These are phyloP conservation scores for Pelvicachromis taeniatus DNA, from an alignment of 2,113 vertebrate genomes.

Conservation along the genomic window DNA sequence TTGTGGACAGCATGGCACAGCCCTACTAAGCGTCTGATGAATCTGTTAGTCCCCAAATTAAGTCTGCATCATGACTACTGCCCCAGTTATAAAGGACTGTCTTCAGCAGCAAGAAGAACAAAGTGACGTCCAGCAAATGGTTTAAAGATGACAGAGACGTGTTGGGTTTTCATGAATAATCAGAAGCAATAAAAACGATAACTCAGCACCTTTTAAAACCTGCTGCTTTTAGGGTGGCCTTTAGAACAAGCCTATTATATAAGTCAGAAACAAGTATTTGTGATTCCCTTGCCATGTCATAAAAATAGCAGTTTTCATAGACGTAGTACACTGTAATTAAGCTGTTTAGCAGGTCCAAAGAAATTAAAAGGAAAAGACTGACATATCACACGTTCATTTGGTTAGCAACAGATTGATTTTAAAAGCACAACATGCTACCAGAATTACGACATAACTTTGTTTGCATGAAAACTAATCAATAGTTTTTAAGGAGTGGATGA, in stretches of 20 bases:
- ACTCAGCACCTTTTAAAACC: not conserved
- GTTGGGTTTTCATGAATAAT: not conserved
- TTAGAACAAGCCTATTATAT: not conserved
- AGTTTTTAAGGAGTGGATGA: not conserved
- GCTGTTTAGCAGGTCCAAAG: not conserved
- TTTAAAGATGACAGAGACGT: not conserved
- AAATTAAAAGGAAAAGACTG: not conserved
- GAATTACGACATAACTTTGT: not conserved
- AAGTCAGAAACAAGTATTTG: not conserved
- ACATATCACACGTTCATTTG: not conserved
- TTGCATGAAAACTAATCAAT: too few species aligned
- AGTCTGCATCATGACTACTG: not conserved
- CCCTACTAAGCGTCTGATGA: not conserved
- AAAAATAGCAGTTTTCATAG: not conserved
- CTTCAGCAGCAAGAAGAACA: not conserved
- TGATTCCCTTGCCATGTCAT: not conserved
- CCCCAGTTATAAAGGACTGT: not conserved
- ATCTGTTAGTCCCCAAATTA: not conserved
- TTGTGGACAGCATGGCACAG: not conserved
- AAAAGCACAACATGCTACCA: not conserved
- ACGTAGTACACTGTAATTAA: not conserved
- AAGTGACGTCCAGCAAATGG: not conserved
- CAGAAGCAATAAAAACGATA: fast-evolving
- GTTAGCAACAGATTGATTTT: not conserved
- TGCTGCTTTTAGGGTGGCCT: not conserved